Evolutionary conservation across 2,113 vertebrate genomes (phyloP).

Genomic region (Aptenodytes patagonicus): DNA sequence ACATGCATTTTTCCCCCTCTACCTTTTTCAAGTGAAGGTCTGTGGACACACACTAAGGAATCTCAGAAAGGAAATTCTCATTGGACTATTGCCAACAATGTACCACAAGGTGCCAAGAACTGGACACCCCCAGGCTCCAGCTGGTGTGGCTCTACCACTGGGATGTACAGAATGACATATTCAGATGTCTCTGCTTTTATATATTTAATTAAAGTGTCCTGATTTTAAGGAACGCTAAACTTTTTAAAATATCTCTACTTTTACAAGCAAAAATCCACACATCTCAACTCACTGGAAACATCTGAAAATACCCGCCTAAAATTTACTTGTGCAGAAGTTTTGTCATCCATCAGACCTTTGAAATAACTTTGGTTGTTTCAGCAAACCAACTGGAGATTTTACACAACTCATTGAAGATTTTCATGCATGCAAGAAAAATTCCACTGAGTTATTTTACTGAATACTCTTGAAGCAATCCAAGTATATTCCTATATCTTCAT

Average conservation of each 20-base stretch:
- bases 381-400: neutral
- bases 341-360: neutral
- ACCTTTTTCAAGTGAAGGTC: neutral
- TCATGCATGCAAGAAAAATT: neutral
- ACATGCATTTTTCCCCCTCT: neutral
- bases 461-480: neutral
- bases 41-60: neutral
- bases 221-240: neutral
- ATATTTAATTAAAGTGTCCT: neutral
- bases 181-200: neutral
- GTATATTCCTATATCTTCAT: neutral
- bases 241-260: neutral
- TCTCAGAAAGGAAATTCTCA: neutral
- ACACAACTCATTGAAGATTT: neutral
- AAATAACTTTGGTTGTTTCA: neutral
- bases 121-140: neutral
- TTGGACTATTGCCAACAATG: neutral
- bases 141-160: neutral
- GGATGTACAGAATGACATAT: neutral
- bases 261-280: neutral
- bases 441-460: neutral
- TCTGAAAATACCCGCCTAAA: neutral
- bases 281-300: neutral
- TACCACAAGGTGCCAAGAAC: neutral
- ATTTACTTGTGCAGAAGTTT: neutral